phyloP scores from a whole-genome alignment of 2,888 invertebrate genomes.

The Atethmia centrago region DNA sequence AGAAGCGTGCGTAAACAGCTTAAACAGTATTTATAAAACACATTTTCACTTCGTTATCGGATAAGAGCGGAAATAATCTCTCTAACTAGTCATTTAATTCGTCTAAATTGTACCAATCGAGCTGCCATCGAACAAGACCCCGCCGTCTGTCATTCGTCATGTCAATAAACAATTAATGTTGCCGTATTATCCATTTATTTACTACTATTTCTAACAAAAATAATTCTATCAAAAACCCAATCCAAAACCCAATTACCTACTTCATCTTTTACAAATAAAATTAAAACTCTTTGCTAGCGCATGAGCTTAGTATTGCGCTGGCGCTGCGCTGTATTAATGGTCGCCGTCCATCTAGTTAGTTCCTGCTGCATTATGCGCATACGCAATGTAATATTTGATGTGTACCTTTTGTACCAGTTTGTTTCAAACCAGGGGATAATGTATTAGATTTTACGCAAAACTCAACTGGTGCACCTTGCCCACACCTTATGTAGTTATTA shows the following conservation, averaged over 20 bases:
- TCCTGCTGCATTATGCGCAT: background rate
- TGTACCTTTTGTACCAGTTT: background rate
- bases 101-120: conserved; percentile 81
- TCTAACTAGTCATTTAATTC: conserved; percentile 82
- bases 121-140: conserved; percentile 85
- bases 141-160: conserved; percentile 89
- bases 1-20: conserved; percentile 79
- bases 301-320: background rate
- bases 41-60: conserved; percentile 84
- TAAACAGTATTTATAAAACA: conserved; percentile 84
- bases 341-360: background rate
- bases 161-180: conserved; percentile 90
- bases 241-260: background rate
- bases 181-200: conserved; percentile 62
- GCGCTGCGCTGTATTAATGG: no score
- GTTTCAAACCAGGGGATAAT: background rate
- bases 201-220: conserved; percentile 26
- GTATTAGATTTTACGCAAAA: background rate
- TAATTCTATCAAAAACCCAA: background rate
- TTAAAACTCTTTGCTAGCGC: background rate
- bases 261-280: background rate
- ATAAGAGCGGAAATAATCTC: conserved; percentile 81
- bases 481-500: no score
- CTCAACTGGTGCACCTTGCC: no score
- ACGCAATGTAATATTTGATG: background rate